Conservation (phyloP, 1,140 invertebrate genomes). For the Globodera ellingtonae region DNA sequence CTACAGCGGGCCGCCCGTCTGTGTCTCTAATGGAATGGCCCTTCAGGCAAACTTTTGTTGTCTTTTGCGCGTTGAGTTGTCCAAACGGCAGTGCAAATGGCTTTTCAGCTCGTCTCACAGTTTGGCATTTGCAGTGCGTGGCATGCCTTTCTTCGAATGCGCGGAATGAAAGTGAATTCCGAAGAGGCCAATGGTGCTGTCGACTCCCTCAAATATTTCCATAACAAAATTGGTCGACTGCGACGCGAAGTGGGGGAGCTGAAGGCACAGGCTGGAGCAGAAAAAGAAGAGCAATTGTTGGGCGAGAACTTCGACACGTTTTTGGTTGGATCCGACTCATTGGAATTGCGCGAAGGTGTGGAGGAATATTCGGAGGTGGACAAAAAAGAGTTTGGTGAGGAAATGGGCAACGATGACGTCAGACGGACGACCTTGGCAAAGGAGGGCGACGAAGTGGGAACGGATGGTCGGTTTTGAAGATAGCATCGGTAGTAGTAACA, state of each 20-base stretch:
- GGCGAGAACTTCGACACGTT: constrained; percentile 17
- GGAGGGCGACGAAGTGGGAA: no score
- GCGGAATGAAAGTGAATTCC: constrained; percentile 44
- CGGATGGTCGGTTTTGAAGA: background rate
- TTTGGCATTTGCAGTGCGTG: constrained; percentile 47
- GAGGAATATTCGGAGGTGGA: constrained; percentile 7
- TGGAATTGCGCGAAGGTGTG: constrained; percentile 24
- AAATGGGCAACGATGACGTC: background rate
- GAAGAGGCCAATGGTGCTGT: constrained; percentile 36
- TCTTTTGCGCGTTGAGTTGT: background rate
- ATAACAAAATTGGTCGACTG: constrained; percentile 39
- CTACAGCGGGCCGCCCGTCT: constrained; percentile 41
- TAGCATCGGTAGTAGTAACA: background rate
- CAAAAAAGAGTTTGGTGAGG: background rate
- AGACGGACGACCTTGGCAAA: no score
- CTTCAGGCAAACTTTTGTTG: constrained; percentile 9
- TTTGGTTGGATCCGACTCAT: constrained; percentile 18
- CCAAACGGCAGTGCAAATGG: constrained; percentile 7
- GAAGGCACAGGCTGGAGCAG: constrained; percentile 21
- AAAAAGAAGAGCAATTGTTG: background rate
- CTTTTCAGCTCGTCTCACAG: constrained; percentile 32
- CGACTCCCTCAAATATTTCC: constrained; percentile 31
- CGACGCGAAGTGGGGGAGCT: constrained; percentile 9
- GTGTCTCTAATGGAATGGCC: constrained; percentile 38
- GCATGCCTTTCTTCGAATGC: constrained; percentile 43